Evolutionary conservation across 2,797 vertebrate genomes (phyloP), one percentile per base, ranked within the genome.

Genomic region (Alfaro cultratus): DNA sequence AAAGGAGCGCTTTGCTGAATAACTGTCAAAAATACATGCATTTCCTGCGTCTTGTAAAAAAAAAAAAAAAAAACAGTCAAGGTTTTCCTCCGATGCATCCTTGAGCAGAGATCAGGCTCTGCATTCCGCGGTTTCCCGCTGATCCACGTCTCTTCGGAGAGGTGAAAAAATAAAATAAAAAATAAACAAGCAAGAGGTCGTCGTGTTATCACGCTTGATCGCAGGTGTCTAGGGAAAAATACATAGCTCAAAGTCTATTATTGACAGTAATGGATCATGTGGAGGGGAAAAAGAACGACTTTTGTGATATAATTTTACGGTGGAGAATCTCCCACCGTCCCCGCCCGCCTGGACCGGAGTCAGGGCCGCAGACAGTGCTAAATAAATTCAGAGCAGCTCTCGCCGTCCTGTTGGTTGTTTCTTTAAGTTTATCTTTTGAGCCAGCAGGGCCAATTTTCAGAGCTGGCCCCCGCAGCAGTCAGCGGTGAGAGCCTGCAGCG

Each of bases 361-460:
- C 77, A 73, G 76, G 64, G 77, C 78, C 80, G 79, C 39, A 89
- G 82, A 82, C 87, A 83, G 80, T 18, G 76, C 79, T 83, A 77
- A 77, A 89, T 91, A 82, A 83, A 55, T 83, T 84, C 75, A 72
- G 43, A 89, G 82, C 73, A 34, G 43, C 73, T 76, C 70, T 79
- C 67, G 55, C 62, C 23, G 41, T 77, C 73, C 72, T 55, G 53
- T 76, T 83, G 80, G 76, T 87, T 90, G 60, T 88, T 90, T 87
- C 82, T 91, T 80, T 88, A 77, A 87, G 81, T 87, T 90, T 88
- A 91, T 91, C 87, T 91, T 83, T 82, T 71, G 60, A 86, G 85
- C 84, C 86, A 86, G 85, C 82, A 85, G 87, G 83, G 80, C 49
- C 34, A 73, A 83, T 89, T 85, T 53, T 85, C 74, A 82, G 81